Evolutionary conservation across 2,113 vertebrate genomes (phyloP).

Genomic region (Pycnonotus jocosus): DNA sequence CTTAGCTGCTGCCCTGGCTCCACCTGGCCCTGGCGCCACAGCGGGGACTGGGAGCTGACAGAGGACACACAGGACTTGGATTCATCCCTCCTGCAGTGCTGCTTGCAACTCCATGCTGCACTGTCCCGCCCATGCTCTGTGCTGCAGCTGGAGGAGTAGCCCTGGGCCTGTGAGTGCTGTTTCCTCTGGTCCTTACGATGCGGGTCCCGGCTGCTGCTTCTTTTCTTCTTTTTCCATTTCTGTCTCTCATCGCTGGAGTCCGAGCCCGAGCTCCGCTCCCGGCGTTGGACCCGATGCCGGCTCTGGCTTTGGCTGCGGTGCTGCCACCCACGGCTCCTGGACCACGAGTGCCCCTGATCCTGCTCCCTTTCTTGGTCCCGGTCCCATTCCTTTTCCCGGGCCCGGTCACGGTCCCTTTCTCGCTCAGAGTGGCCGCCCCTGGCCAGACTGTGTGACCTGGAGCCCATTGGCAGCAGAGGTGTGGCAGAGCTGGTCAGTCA

Average conservation of each 20-base stretch:
- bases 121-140: rapidly evolving
- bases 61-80: background rate
- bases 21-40: rapidly evolving
- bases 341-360: background rate
- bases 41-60: background rate
- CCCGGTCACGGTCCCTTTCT: background rate
- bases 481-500: too few relatives aligned
- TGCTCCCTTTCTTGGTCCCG: too few relatives aligned
- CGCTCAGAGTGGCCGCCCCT: background rate
- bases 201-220: background rate
- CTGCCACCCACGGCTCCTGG: background rate
- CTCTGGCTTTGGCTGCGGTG: background rate
- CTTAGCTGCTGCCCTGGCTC: background rate
- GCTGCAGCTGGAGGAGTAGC: too few relatives aligned
- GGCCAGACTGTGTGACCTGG: background rate
- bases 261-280: background rate
- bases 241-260: background rate
- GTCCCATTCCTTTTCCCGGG: too few relatives aligned
- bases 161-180: background rate
- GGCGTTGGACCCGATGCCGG: background rate
- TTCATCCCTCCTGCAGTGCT: background rate
- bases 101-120: rapidly evolving
- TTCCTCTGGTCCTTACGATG: background rate
- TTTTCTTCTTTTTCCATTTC: background rate
- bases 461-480: background rate